Evolutionary conservation across 2,888 invertebrate species (phyloP), one percentile per base, ranked within the genome.

Genomic region (Frankliniella intonsa): DNA sequence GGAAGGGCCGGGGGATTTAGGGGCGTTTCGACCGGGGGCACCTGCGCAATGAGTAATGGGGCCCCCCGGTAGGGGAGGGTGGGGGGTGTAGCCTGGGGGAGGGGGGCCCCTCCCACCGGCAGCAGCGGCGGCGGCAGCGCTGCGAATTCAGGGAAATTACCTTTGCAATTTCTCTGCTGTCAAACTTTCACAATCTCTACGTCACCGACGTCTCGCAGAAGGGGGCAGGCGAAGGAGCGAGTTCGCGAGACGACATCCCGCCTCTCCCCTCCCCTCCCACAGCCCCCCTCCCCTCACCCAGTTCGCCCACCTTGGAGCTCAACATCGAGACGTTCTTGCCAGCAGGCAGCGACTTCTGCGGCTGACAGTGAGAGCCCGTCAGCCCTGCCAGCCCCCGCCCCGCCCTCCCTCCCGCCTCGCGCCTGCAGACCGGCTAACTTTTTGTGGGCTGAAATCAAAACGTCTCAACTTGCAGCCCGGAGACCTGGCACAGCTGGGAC

Each of bases 141-240:
- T 62, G 62, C 62, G 62, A n/a, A 76, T 76, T 22, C 69, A 12
- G 69, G 22, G 69, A 76, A 76, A 76, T 76, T 76, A 76, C 69
- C 69, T 76, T 76, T 76, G 69, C 69, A 76, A 76, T 76, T 76
- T 76, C 69, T 76, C 69, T 76, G 69, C 69, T 76, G 69, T 76
- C 69, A 76, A 76, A 76, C 69, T 76, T 76, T 76, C 69, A 76
- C 69, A 76, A 76, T 76, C 69, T 76, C 22, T 76, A 25, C 69
- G 69, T 76, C 69, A 76, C 69, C 69, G 69, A 25, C 38, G 69
- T 22, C 69, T 22, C 69, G 62, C 62, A 17, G 62, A 17, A 17
- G 14, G 55, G 55, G 55, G 55, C 55, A 55, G 55, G 62, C 62
- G 62, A 22, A 22, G 25, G 69, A 25, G 11, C 25, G 69, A 76